Evolutionary conservation across 2,888 invertebrate genomes (phyloP), one percentile per base, ranked within the genome.

Genomic region (Drosophila subsilvestris): DNA sequence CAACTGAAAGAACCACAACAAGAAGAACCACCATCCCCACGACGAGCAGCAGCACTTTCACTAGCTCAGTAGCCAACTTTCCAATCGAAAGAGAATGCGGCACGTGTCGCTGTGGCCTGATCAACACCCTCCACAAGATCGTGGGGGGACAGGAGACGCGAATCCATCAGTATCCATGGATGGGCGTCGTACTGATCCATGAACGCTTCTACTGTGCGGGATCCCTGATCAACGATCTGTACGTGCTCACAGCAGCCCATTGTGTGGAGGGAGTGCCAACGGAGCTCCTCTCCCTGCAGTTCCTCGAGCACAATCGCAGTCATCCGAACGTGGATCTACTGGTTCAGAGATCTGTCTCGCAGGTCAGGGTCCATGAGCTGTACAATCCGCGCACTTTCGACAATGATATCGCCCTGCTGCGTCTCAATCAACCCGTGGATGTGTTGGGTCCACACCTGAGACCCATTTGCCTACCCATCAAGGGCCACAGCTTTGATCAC

Each of bases 391-490:
- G 93, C 3, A 95, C 94, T 61, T 97, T 95, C 85, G 95, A 97
- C 49, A 96, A 96, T 85, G 97, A 97, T 79, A 96, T 97, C 66
- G 97, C 97, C 0, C 90, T 97, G 14, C 87, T 97, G 9, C 94
- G 94, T 77, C 90, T 97, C 47, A 93, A 94, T 63, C 90, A 94
- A 51, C 92, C 93, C 70, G 92, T 95, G 2, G 89, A 92, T 45
- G 92, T 95, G 47, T 91, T 92, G 59, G 93, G 93, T 3, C 55
- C n/a, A 7, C 90, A 93, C 8, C 90, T 96, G 56, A 93, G 95
- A 43, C 97, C 97, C 0, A 96, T 95, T 12, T 97, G 97, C 87
- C 90, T 97, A 73, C 95, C 97, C 0, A 91, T 93, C 0, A 45
- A 62, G 1, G 67, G 74, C 10, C 74, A 78, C 58, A 82, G 81